A percentile compares a stretch with the other conserved stretches of the same genome.
Evolutionary conservation across 2,797 vertebrate species (phyloP).

Genomic region (Heteromormyrus szaboi): DNA sequence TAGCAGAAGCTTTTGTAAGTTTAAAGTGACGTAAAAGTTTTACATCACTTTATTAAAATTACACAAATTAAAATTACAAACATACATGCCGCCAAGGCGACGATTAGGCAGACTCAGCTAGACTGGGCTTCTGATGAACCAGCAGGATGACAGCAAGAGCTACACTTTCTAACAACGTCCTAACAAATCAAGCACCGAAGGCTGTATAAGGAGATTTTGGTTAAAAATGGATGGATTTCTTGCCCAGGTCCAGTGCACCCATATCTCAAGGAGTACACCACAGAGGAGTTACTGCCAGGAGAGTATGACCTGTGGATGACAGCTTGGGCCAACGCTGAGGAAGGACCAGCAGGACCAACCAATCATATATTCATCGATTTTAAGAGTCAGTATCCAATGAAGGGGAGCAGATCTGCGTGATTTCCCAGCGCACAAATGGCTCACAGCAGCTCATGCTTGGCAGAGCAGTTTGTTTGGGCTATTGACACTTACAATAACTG

Average conservation of each 20-base stretch:
- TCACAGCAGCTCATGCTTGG: background rate
- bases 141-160: background rate
- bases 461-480: background rate
- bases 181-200: background rate
- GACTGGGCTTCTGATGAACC: background rate
- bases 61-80: background rate
- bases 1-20: background rate
- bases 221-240: background rate
- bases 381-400: conserved; percentile 39
- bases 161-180: background rate
- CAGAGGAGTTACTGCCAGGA: conserved; percentile 25
- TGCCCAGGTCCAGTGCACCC: conserved; percentile 7
- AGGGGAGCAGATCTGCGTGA: background rate
- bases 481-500: background rate
- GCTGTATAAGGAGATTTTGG: background rate
- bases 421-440: background rate
- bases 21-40: background rate
- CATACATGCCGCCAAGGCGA: background rate
- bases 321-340: conserved; percentile 62
- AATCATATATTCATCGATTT: background rate
- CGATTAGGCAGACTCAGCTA: background rate
- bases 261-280: conserved; percentile 25
- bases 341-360: conserved; percentile 48
- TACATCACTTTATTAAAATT: too few species aligned
- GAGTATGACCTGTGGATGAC: conserved; percentile 73